Evolutionary conservation across 2,113 vertebrate genomes (phyloP), one percentile per base, ranked within the genome.

Genomic region (Hypanus sabinus): DNA sequence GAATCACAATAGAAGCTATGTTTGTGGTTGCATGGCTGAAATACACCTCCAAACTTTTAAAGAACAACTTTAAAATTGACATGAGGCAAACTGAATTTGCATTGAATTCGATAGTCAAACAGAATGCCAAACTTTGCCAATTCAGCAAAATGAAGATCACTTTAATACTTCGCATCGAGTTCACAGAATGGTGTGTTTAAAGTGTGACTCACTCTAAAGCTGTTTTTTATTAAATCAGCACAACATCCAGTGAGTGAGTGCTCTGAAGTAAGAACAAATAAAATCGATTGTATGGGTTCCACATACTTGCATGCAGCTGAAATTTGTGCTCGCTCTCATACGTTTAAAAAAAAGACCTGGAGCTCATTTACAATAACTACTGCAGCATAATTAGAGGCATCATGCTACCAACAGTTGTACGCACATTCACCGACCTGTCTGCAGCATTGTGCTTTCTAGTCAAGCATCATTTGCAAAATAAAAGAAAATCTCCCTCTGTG

Each of bases 401-500:
- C 70, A 93, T 73, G 33, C 36, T 73, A 73, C 91, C 24, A 30
- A 73, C 91, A 75, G 27, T 38, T 93, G 68, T 70, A 93, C 36
- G 60, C 70, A 73, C 55, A 38, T 22, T 68, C 85, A n/a, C 71
- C 71, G n/a, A 57, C 75, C 55, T 62, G 88, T 92, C 79, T 93
- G 94, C 94, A 94, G 94, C 94, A 91, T 95, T 94, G 94, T 81
- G 88, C 77, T 71, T 94, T 85, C 94, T 94, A 93, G 85, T 81
- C 94, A 94, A 38, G 91, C 36, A 75, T 75, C 22, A 46, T 93
- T 71, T 93, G 70, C 71, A 38, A 93, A 93, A 71, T 93, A 73
- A 93, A 93, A 46, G 70, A 75, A 27, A 73, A 36, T 73, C 36
- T 75, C 91, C 91, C 91, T 30, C 70, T 55, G 70, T 93, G 91